These are phyloP conservation scores for Labroides dimidiatus DNA, from an alignment of 2,797 vertebrate genomes.

Conservation along the genomic window DNA sequence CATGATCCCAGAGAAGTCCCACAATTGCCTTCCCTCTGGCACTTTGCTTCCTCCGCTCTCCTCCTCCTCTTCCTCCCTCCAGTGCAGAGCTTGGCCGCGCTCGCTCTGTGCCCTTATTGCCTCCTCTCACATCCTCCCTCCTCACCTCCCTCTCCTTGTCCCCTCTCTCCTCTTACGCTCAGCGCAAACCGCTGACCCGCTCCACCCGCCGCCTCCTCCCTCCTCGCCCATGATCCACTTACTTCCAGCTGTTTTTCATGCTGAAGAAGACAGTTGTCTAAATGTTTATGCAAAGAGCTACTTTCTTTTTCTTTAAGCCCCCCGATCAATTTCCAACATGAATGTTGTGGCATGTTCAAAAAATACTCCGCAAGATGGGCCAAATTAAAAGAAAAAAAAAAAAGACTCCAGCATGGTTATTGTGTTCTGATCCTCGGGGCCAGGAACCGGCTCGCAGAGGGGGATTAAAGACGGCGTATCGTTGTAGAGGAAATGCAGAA, in stretches of 20 bases:
- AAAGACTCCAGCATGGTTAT: slow-evolving; percentile 53
- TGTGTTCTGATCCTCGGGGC: slow-evolving; percentile 64
- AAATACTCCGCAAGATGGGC: slow-evolving; percentile 67
- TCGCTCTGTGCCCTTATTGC: slow-evolving; percentile 53
- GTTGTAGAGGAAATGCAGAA: slow-evolving; percentile 78
- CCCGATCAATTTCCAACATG: slow-evolving; percentile 81
- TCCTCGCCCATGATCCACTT: slow-evolving; percentile 77
- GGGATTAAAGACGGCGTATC: slow-evolving; percentile 70
- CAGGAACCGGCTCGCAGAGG: slow-evolving; percentile 63
- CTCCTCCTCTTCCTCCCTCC: slow-evolving; percentile 60
- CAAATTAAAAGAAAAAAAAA: slow-evolving; percentile 63
- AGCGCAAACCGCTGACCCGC: slow-evolving; percentile 71
- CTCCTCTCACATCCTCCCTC: slow-evolving; percentile 60
- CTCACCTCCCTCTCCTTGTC: slow-evolving; percentile 67
- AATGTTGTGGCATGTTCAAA: slow-evolving; percentile 78
- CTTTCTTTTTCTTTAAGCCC: slow-evolving; percentile 82
- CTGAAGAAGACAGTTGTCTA: slow-evolving; percentile 87
- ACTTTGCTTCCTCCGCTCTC: slow-evolving; percentile 57
- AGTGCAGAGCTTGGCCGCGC: slow-evolving; percentile 55
- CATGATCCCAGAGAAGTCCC: slow-evolving; percentile 69
- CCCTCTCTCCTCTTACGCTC: slow-evolving; percentile 71
- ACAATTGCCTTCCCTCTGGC: slow-evolving; percentile 64
- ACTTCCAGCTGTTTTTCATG: slow-evolving; percentile 87
- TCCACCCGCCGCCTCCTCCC: slow-evolving; percentile 59
- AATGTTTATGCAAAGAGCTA: slow-evolving; percentile 85